Evolutionary conservation across 2,888 invertebrate genomes (phyloP).

Genomic region (Ferrisia virgata): DNA sequence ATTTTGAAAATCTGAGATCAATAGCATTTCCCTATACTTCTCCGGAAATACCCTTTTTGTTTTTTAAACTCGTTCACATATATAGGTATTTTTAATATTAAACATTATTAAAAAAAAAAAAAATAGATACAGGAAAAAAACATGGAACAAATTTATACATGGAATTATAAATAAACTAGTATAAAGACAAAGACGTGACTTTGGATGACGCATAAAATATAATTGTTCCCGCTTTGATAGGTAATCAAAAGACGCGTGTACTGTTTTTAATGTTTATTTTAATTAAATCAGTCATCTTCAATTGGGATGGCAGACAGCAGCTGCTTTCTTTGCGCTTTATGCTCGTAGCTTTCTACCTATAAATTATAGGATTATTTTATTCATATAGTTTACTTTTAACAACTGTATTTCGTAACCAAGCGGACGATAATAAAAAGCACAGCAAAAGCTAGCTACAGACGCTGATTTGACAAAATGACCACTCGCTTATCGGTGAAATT

Average conservation of each 20-base stretch:
- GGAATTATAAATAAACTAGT: background rate
- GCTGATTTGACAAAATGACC: background rate
- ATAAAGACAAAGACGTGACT: background rate
- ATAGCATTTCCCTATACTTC: too few relatives aligned
- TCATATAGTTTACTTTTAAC: too few relatives aligned
- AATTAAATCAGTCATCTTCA: slow-evolving; percentile 10
- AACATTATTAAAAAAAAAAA: background rate
- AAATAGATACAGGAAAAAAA: background rate
- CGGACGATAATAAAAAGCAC: background rate
- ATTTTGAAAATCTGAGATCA: too few relatives aligned
- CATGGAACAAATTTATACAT: background rate
- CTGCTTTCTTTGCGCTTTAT: slow-evolving; percentile 29
- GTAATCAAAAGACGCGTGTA: background rate
- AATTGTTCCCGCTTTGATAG: background rate
- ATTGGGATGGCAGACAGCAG: slow-evolving; percentile 28
- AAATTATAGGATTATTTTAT: background rate
- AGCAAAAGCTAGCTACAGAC: background rate
- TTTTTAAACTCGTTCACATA: background rate
- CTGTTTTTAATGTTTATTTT: background rate
- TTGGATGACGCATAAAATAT: background rate
- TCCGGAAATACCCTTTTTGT: background rate
- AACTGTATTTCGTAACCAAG: background rate
- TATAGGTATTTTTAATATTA: too few relatives aligned
- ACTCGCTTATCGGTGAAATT: background rate
- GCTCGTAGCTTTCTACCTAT: slow-evolving; percentile 28